Evolutionary conservation across 2,113 vertebrate genomes (phyloP).

Genomic region (Brachionichthys hirsutus): DNA sequence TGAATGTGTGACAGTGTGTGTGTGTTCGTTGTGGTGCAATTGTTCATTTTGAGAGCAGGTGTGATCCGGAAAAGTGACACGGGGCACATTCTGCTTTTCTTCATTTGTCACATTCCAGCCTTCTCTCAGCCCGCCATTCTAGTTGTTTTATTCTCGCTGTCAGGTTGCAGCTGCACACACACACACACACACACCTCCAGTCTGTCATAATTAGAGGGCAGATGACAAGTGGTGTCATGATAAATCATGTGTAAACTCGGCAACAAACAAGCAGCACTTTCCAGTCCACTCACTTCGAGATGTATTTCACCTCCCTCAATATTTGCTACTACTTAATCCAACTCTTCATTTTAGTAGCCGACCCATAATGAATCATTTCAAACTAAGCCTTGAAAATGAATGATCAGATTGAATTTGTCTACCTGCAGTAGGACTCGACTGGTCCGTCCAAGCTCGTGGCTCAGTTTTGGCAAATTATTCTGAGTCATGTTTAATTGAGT

Average conservation of each 20-base stretch:
- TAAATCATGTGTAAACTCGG: slow-evolving; percentile 44
- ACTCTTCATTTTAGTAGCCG: slow-evolving; percentile 12
- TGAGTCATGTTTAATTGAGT: slow-evolving; percentile 66
- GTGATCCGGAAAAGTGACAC: slow-evolving; percentile 21
- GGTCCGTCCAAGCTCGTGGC: slow-evolving; percentile 40
- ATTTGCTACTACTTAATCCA: background rate
- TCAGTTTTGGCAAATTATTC: slow-evolving; percentile 56
- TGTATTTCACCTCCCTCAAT: background rate
- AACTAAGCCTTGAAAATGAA: slow-evolving; percentile 30
- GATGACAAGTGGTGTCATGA: slow-evolving; percentile 43
- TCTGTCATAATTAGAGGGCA: slow-evolving; percentile 39
- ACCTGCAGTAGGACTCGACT: slow-evolving; percentile 50
- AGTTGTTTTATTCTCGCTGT: slow-evolving; percentile 14
- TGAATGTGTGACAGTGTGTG: background rate
- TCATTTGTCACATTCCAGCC: slow-evolving; percentile 23
- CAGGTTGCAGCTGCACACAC: slow-evolving; percentile 3
- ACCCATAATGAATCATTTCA: slow-evolving; percentile 12
- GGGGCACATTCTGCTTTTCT: background rate
- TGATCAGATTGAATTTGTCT: slow-evolving; percentile 40
- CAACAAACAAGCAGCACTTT: slow-evolving; percentile 7
- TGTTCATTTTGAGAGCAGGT: slow-evolving; percentile 23
- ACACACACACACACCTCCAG: slow-evolving; percentile 10
- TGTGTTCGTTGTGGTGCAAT: background rate
- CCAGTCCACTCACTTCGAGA: background rate
- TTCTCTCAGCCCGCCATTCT: background rate